A percentile compares a stretch with the other conserved stretches of the same genome.
Conservation (phyloP, 2,888 invertebrate species). For the Cetonia aurata region DNA sequence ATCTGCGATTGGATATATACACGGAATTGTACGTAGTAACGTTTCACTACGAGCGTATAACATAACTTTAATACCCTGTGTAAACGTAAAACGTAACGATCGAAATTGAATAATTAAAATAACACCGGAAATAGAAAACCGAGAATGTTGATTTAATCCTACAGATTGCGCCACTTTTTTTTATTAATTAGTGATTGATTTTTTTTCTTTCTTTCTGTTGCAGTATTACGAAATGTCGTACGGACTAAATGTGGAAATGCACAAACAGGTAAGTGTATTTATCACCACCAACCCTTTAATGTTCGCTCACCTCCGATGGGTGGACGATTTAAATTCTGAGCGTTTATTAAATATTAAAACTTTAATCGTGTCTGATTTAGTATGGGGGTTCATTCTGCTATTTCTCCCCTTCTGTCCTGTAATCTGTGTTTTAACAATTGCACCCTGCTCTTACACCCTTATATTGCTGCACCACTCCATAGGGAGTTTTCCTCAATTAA, state of each 20-base stretch:
- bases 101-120: no score
- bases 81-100: no score
- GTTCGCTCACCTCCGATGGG: no score
- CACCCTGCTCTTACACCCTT: neutral
- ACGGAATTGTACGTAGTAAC: no score
- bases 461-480: neutral
- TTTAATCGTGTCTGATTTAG: conserved; percentile 42
- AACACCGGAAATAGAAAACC: no score
- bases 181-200: neutral
- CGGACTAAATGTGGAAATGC: conserved; percentile 97
- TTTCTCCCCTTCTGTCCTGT: neutral
- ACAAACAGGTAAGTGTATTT: conserved; percentile 87
- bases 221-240: conserved; percentile 99
- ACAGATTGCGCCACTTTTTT: neutral
- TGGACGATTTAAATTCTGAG: conserved; percentile 18
- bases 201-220: conserved; percentile 69
- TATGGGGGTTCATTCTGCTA: no score
- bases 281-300: neutral
- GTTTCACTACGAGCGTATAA: no score
- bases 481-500: conserved; percentile 46
- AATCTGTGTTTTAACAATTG: neutral
- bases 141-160: neutral
- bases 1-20: no score
- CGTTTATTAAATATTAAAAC: conserved; percentile 47
- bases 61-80: no score